Base-by-base conservation (phyloP, 2,888 invertebrate genomes). In the Meta bourneti region DNA sequence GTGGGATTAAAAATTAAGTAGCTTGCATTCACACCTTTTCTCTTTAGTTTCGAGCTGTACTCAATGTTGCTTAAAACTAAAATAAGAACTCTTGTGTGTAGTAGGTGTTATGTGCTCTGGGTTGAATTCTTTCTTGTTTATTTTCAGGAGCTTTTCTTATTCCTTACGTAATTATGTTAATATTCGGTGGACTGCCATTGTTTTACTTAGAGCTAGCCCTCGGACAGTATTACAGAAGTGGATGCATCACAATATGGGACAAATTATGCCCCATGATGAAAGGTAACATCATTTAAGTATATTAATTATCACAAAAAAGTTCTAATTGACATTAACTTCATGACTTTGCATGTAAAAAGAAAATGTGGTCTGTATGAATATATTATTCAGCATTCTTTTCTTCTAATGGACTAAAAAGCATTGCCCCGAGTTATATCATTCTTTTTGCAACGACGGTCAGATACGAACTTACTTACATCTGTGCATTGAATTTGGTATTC, bases 181-280 rank as follows among this genome's bases (percentile, higher is more conserved):
- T 98, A 93, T 97, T 98, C 94, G 98, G 98, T 8, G 98, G 98
- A 7, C 96, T 99, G 81, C 99, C 99, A 0, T 96, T 99, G 7
- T 99, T 99, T 95, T 99, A 98, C 95, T 97, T 99, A 98, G 98
- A 98, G 95, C 95, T 99, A 94, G 98, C 98, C 0, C 95, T 99
- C 93, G 99, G 99, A 11, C 99, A 99, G 95, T 99, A 97, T 95
- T 98, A 98, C 94, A 96, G 98, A 93, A 97, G 97, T 94, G 99
- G 99, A 82, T 98, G 98, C 93, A 96, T 99, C 93, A 98, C 98
- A 79, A 97, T 98, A 93, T 98, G 98, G 98, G 97, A 97, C 94
- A 96, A 97, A 94, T 97, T 98, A 94, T 94, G 94, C 90, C 98
- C 99, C 0, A 97, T 98, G 91, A 96, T 98, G 92, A 98, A 98